phyloP scores from a whole-genome alignment of 2,113 vertebrate species.

The Nibea albiflora region DNA sequence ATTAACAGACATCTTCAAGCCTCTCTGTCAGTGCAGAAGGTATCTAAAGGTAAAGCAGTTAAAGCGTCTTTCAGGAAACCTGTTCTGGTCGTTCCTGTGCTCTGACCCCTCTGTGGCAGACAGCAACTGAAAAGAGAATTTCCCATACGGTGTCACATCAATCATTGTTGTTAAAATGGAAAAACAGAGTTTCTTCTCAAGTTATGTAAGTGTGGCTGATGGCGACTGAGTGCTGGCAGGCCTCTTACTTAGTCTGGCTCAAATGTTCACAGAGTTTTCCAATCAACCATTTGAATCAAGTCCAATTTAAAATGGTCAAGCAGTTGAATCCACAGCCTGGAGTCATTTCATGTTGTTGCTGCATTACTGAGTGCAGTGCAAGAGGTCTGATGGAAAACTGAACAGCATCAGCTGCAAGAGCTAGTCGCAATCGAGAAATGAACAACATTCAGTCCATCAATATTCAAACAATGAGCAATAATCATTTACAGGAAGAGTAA shows the following conservation, averaged over 20 bases:
- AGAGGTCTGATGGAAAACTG: neutral
- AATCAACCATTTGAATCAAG: conserved; percentile 23
- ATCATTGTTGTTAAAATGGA: neutral
- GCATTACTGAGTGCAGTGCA: neutral
- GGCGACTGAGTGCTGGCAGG: neutral
- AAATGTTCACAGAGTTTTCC: conserved; percentile 17
- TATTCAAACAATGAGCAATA: neutral
- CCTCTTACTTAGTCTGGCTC: neutral
- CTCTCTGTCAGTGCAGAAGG: neutral
- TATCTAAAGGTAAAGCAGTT: neutral
- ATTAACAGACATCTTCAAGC: neutral
- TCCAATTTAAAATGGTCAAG: conserved; percentile 25
- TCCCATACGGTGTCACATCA: conserved; percentile 7
- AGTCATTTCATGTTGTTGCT: conserved; percentile 11
- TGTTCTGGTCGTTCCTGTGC: neutral
- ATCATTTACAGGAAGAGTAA: neutral
- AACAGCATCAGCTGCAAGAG: neutral
- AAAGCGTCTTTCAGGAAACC: neutral
- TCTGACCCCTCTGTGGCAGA: conserved; percentile 7
- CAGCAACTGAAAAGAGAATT: neutral
- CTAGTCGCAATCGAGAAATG: neutral
- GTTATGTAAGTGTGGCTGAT: neutral
- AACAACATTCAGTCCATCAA: neutral
- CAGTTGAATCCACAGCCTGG: neutral
- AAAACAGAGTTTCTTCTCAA: neutral